Conservation (phyloP, 2,797 vertebrate species). For the Cephalopachus bancanus region DNA sequence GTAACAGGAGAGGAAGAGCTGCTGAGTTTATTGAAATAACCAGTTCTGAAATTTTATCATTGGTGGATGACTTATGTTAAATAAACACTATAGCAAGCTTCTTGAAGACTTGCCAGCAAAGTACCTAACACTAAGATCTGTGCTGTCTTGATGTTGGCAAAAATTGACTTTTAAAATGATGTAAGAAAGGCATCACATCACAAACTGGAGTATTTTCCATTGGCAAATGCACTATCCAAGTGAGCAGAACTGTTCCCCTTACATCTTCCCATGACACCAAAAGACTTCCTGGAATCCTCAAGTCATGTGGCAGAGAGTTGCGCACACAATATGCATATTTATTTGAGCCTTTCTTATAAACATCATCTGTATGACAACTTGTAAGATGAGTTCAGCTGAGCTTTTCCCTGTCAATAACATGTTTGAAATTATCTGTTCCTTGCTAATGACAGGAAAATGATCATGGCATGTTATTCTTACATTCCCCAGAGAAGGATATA, state of each 20-base stretch:
- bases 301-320: not conserved
- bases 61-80: slow-evolving; percentile 33
- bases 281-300: not conserved
- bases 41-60: not conserved
- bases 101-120: not conserved
- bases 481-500: not conserved
- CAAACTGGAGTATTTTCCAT: slow-evolving; percentile 1
- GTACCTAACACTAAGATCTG: not conserved
- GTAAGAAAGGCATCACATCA: not conserved
- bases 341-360: slow-evolving; percentile 58
- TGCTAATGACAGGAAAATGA: slow-evolving; percentile 48
- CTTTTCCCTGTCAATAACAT: slow-evolving; percentile 33
- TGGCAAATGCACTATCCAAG: not conserved
- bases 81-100: not conserved
- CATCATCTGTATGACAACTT: slow-evolving; percentile 11
- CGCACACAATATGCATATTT: not conserved
- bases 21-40: slow-evolving; percentile 17
- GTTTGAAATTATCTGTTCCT: slow-evolving; percentile 45
- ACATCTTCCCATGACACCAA: not conserved
- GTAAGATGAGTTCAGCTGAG: slow-evolving; percentile 29
- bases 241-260: not conserved
- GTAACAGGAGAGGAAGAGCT: not conserved
- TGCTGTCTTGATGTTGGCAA: not conserved
- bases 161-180: slow-evolving; percentile 40
- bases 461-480: slow-evolving; percentile 19